phyloP scores from a whole-genome alignment of 1,140 invertebrate genomes.

The Drosophila busckii region DNA sequence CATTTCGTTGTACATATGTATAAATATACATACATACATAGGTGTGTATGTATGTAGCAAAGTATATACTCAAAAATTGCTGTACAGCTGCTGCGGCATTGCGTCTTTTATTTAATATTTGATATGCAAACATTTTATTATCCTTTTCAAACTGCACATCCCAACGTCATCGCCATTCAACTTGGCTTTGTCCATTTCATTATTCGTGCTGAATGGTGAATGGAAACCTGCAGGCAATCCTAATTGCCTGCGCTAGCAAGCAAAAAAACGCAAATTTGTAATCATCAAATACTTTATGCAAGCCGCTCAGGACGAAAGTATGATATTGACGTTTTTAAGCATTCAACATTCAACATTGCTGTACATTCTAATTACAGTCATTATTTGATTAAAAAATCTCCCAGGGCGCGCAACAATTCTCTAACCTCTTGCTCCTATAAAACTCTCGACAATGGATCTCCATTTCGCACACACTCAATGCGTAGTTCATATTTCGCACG shows the following conservation, averaged over 20 bases:
- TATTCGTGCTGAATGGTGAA: not conserved
- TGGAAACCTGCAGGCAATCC: too few species aligned
- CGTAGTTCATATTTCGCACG: constrained; percentile 1
- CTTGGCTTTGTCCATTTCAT: constrained; percentile 53
- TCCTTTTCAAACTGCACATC: constrained; percentile 39
- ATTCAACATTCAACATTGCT: constrained; percentile 35
- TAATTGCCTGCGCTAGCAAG: too few species aligned
- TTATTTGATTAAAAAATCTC: constrained; percentile 75
- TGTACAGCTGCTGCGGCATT: constrained; percentile 15
- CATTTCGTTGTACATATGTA: constrained; percentile 73
- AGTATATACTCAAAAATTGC: not conserved
- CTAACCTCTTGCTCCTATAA: constrained; percentile 32
- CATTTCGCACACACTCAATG: constrained; percentile 35
- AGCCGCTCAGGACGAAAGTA: too few species aligned
- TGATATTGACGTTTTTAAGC: too few species aligned
- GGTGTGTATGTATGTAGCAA: constrained; percentile 9
- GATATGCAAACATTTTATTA: constrained; percentile 67
- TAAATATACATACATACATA: constrained; percentile 4
- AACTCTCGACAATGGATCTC: constrained; percentile 36
- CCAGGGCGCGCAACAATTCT: constrained; percentile 52
- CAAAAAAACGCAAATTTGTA: too few species aligned
- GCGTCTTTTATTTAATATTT: constrained; percentile 58
- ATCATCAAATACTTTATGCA: too few species aligned
- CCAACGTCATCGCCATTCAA: constrained; percentile 9
- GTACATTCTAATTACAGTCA: constrained; percentile 63